These are phyloP conservation scores for Peromyscus leucopus DNA, from an alignment of 2,113 vertebrate species.

Conservation along the genomic window DNA sequence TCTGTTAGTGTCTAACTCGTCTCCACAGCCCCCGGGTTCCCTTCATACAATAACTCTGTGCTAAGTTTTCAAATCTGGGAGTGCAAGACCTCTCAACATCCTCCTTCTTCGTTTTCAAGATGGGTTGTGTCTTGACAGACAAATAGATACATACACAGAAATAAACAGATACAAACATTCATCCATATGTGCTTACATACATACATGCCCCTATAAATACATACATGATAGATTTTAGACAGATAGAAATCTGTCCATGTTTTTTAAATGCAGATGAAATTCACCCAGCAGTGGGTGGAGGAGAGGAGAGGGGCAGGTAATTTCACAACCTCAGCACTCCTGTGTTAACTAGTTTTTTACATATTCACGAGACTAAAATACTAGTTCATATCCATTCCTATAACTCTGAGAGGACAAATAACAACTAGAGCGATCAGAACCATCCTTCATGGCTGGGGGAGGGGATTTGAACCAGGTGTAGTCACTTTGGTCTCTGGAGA, in stretches of 20 bases:
- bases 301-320: neutral
- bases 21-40: neutral
- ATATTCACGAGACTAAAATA: neutral
- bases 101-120: slow-evolving; percentile 36
- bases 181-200: neutral
- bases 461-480: neutral
- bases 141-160: no score
- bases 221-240: neutral
- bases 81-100: neutral
- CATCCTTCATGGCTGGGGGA: neutral
- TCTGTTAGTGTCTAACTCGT: fast-evolving
- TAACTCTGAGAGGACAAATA: neutral
- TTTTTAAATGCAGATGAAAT: neutral
- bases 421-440: neutral
- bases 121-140: neutral
- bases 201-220: neutral
- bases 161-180: neutral
- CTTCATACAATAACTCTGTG: neutral
- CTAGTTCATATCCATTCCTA: neutral
- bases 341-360: neutral
- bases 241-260: neutral
- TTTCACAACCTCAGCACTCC: neutral
- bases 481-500: neutral
- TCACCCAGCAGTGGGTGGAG: neutral
- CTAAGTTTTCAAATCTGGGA: slow-evolving; percentile 37